Evolutionary conservation across 2,797 vertebrate genomes (phyloP).

Genomic region (Necrosyrtes monachus): DNA sequence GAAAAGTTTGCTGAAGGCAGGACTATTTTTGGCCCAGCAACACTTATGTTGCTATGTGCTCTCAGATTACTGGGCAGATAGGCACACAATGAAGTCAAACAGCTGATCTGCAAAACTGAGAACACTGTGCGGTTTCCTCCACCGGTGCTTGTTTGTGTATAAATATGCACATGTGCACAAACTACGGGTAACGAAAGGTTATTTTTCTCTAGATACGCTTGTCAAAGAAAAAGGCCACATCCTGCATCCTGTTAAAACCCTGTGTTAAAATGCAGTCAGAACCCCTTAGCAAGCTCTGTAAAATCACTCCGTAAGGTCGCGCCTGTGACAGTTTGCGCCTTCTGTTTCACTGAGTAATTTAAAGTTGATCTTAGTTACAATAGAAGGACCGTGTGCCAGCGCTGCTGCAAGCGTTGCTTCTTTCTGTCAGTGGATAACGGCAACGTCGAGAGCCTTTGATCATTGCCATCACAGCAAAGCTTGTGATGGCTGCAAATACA

Average conservation of each 20-base stretch:
- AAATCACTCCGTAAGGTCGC: neutral
- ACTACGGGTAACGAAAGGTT: conserved; percentile 20
- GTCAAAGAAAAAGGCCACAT: conserved; percentile 36
- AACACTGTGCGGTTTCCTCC: conserved; percentile 50
- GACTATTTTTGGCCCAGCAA: conserved; percentile 67
- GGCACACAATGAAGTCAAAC: conserved; percentile 54
- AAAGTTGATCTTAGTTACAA: neutral
- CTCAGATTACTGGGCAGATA: conserved; percentile 65
- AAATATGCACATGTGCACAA: neutral
- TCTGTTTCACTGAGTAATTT: neutral
- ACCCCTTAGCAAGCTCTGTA: neutral
- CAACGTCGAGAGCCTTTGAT: neutral
- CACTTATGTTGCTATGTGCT: conserved; percentile 64
- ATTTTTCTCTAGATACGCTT: neutral
- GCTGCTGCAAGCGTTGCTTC: neutral
- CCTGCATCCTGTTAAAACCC: conserved; percentile 25
- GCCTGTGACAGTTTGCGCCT: neutral
- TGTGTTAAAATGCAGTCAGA: neutral
- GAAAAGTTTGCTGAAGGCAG: conserved; percentile 60
- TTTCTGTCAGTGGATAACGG: neutral
- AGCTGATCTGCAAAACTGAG: conserved; percentile 69
- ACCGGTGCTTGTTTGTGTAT: conserved; percentile 35
- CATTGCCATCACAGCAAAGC: neutral
- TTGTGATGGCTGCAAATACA: neutral
- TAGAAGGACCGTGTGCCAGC: neutral